Conservation (phyloP, 2,113 vertebrate genomes). For the Pedetes capensis region DNA sequence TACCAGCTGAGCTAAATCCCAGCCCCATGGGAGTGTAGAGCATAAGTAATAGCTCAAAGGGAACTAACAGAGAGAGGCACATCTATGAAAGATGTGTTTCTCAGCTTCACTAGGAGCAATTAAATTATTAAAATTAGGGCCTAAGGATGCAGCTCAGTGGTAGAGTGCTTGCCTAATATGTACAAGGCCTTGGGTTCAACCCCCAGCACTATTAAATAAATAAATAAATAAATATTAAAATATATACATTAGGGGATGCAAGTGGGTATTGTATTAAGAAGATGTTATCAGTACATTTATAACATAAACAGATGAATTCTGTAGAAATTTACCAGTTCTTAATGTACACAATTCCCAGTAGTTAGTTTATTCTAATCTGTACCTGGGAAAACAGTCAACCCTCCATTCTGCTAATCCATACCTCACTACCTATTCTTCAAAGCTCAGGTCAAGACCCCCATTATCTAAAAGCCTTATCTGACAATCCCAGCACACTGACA, state of each 20-base stretch:
- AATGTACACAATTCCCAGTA: neutral
- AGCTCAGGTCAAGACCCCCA: neutral
- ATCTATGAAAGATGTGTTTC: neutral
- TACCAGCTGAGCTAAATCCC: too few species aligned
- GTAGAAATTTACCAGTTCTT: neutral
- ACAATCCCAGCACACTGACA: neutral
- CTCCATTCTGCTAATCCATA: neutral
- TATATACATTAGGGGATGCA: neutral
- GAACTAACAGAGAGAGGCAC: neutral
- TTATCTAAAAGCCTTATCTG: neutral
- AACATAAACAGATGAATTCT: neutral
- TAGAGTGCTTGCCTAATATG: neutral
- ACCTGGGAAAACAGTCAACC: neutral
- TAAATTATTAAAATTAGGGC: conserved; percentile 11
- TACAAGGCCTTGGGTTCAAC: neutral
- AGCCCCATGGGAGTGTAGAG: too few species aligned
- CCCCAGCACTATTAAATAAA: neutral
- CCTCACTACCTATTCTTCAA: neutral
- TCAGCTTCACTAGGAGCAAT: neutral
- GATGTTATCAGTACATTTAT: neutral
- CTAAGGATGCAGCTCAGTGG: neutral
- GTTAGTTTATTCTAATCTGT: neutral
- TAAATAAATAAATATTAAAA: conserved; percentile 1
- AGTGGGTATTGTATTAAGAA: neutral
- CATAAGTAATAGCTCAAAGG: neutral